These are phyloP conservation scores for Lepidonotus clava DNA, from an alignment of 2,888 invertebrate genomes.

Conservation along the genomic window DNA sequence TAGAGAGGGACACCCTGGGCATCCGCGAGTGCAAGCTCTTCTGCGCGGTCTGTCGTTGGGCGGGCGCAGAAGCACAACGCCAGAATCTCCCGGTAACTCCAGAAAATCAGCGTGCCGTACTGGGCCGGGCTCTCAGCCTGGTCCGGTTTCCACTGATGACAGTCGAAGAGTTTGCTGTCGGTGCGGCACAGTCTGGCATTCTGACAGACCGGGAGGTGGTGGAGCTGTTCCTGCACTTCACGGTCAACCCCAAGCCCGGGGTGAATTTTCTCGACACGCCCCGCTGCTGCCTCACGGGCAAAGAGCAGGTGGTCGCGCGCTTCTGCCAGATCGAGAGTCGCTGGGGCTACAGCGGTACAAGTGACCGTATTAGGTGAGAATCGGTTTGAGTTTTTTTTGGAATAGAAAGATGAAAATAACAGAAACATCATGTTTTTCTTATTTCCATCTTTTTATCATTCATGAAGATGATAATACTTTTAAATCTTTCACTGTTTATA, in stretches of 20 bases:
- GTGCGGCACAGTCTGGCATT: constrained; percentile 84
- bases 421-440: too few relatives aligned
- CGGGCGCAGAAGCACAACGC: constrained; percentile 85
- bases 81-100: constrained; percentile 85
- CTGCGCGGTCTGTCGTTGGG: constrained; percentile 81
- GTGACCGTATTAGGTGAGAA: constrained; percentile 87
- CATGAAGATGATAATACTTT: too few relatives aligned
- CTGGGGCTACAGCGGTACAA: constrained; percentile 92
- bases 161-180: constrained; percentile 91
- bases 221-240: constrained; percentile 82
- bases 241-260: constrained; percentile 88
- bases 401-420: too few relatives aligned
- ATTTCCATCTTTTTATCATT: too few relatives aligned
- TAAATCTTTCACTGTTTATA: too few relatives aligned
- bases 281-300: constrained; percentile 89
- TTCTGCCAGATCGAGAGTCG: constrained; percentile 89
- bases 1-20: constrained; percentile 89
- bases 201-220: constrained; percentile 89
- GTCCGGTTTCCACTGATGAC: constrained; percentile 92
- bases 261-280: constrained; percentile 85
- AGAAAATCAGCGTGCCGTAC: constrained; percentile 86
- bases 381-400: background rate
- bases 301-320: constrained; percentile 87
- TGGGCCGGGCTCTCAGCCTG: constrained; percentile 87
- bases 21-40: constrained; percentile 90